Evolutionary conservation across 1,140 invertebrate genomes (phyloP).

Genomic region (Daktulosphaira vitifoliae): DNA sequence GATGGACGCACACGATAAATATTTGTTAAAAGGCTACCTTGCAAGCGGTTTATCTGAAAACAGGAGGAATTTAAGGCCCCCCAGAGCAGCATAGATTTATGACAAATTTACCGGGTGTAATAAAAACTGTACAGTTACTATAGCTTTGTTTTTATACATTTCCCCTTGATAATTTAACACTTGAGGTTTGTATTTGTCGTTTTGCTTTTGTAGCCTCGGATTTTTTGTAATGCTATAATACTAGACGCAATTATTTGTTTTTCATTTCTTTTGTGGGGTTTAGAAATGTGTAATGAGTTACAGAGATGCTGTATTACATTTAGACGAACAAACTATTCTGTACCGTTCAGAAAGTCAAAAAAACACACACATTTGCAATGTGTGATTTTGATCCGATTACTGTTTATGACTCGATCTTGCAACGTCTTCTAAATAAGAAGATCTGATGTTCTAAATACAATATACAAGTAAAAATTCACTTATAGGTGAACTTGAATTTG

Average conservation of each 20-base stretch:
- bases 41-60: not conserved
- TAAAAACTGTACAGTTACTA: slow-evolving; percentile 9
- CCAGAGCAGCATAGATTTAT: slow-evolving; percentile 27
- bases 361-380: too few species aligned
- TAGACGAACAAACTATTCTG: too few species aligned
- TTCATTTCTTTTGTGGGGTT: not conserved
- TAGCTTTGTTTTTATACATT: slow-evolving; percentile 15
- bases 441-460: too few species aligned
- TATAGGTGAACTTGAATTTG: too few species aligned
- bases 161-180: slow-evolving; percentile 8
- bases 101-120: slow-evolving; percentile 24
- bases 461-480: too few species aligned
- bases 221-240: not conserved
- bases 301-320: too few species aligned
- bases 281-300: not conserved
- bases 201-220: not conserved
- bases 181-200: not conserved
- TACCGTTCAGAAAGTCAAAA: too few species aligned
- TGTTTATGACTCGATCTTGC: too few species aligned
- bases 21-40: slow-evolving; percentile 28
- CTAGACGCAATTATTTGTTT: slow-evolving; percentile 1
- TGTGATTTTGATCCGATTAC: too few species aligned
- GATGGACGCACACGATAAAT: slow-evolving; percentile 8
- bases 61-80: slow-evolving; percentile 28
- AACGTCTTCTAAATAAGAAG: too few species aligned